These are phyloP conservation scores for Dipodomys ordii DNA, from an alignment of 2,113 vertebrate genomes.

Conservation along the genomic window DNA sequence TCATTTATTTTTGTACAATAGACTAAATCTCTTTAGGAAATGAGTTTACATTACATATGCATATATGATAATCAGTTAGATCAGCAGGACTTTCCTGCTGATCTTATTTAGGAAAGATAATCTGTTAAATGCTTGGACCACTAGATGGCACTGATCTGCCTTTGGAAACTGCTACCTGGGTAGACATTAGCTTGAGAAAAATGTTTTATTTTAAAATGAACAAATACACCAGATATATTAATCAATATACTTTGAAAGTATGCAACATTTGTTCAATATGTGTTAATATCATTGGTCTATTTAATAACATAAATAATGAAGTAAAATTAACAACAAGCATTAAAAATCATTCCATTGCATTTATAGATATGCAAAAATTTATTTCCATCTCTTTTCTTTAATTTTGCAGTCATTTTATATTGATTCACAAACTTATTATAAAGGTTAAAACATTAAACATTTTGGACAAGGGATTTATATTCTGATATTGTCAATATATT, in stretches of 20 bases:
- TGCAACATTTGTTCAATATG: constrained; percentile 8
- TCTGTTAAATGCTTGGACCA: constrained; percentile 10
- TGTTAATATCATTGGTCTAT: not conserved
- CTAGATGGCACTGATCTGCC: constrained; percentile 77
- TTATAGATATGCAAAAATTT: no score
- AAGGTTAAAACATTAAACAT: no score
- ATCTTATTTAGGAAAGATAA: not conserved
- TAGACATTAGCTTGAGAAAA: not conserved
- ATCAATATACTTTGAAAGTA: not conserved
- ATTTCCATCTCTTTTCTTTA: no score
- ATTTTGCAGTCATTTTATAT: no score
- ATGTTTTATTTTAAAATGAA: not conserved
- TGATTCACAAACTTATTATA: no score
- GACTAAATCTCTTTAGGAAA: not conserved
- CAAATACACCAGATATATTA: constrained; percentile 18
- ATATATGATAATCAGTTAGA: not conserved
- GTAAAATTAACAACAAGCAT: not conserved
- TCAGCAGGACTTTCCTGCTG: not conserved
- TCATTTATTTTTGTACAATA: not conserved
- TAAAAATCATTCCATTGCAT: not conserved
- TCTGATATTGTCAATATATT: no score
- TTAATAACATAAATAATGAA: not conserved
- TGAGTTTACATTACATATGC: not conserved
- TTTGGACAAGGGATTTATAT: no score
- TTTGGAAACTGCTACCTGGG: constrained; percentile 22